Base-by-base conservation (phyloP, 37 sponge, comb jelly and placozoan genomes). In the Theonella swinhoei region DNA sequence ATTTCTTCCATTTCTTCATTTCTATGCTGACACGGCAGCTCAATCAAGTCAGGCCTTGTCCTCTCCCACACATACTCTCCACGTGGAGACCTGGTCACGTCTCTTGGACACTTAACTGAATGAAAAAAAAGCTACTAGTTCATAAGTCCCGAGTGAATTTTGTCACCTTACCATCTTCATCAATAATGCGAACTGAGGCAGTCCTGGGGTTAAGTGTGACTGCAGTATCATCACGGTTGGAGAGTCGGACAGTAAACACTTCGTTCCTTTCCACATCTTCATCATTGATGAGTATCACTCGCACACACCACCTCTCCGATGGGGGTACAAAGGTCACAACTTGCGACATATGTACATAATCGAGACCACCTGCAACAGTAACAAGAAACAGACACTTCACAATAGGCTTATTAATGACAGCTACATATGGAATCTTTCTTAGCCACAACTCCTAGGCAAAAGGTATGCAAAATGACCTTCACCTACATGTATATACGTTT, bases 21-120 rank as follows among this genome's bases (percentile, higher is more conserved):
- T n/a, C n/a, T n/a, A 31, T 33, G 34, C 37, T 75, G 25, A 41
- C 86, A 85, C 24, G 47, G 41, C 5, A 77, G 36, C 14, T 24
- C 43, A 11, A 64, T 63, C 14, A 22, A 59, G 39, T 60, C 64
- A 28, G 86, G 79, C 34, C 32, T 39, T 0, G 42, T 62, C 42
- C 77, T 69, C 67, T 39, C 61, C 86, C 86, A 85, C 0, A 0
- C 54, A 34, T 58, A 85, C 30, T 67, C 63, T 11, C 84, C 84
- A 33, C 84, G 64, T 9, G 82, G 69, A 37, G 61, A 24, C 62
- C 60, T 62, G 39, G 37, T 29, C 14, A 5, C 14, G 31, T 42
- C 38, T 28, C 3, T 20, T 37, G 22, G 22, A 75, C 84, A 83
- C 30, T 75, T 67, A 75, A 83, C 84, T 83, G 68, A 1, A 75